Evolutionary conservation across 2,797 vertebrate species (phyloP).

Genomic region (Myotis planiceps): DNA sequence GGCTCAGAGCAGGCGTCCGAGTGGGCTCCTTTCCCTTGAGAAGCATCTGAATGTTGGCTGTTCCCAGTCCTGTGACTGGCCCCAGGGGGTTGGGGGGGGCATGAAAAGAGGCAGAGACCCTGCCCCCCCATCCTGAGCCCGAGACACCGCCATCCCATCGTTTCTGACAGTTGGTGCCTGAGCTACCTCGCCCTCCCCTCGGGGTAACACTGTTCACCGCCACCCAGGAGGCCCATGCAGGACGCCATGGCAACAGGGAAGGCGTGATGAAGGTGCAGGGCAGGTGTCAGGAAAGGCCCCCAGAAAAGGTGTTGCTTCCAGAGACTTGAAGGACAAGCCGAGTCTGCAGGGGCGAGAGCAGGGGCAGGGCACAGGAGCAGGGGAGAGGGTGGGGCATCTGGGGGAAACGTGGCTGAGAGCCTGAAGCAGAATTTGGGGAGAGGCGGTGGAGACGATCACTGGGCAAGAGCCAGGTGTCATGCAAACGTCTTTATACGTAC

Average conservation of each 20-base stretch:
- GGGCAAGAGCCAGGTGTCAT: neutral
- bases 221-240: neutral
- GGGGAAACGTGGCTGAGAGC: neutral
- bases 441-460: too few relatives aligned
- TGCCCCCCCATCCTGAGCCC: neutral
- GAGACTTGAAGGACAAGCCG: neutral
- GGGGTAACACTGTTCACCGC: neutral
- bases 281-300: neutral
- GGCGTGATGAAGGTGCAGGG: too few relatives aligned
- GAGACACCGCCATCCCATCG: neutral
- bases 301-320: neutral
- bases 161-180: neutral
- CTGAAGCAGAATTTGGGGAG: neutral
- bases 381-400: accelerated
- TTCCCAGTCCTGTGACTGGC: neutral
- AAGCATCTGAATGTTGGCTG: neutral
- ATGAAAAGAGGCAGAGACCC: neutral
- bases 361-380: neutral
- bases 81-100: accelerated
- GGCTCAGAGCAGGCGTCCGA: neutral
- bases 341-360: neutral
- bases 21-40: neutral
- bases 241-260: accelerated
- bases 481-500: constrained; percentile 76
- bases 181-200: neutral